Percentiles rank a stretch among this genome's conserved stretches.
Conservation (phyloP, 2,113 vertebrate genomes). For the Syrrhaptes paradoxus region DNA sequence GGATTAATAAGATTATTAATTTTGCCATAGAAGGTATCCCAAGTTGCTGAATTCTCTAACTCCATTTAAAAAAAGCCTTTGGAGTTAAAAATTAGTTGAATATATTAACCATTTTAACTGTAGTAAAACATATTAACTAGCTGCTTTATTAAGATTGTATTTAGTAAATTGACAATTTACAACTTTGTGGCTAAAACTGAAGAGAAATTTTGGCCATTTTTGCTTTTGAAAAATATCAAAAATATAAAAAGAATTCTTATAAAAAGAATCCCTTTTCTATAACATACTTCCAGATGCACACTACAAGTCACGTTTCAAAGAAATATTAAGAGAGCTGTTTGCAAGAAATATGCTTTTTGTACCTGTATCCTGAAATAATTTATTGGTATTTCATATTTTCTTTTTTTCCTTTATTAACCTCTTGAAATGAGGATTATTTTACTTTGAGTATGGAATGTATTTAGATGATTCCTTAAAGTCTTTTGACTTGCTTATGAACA, state of each 20-base stretch:
- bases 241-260: not conserved
- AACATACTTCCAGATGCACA: not conserved
- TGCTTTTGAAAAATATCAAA: not conserved
- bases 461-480: rapidly evolving
- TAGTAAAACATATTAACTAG: not conserved
- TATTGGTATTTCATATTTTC: not conserved
- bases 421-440: not conserved
- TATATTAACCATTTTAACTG: not conserved
- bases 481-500: not conserved
- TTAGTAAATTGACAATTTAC: not conserved
- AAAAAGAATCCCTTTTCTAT: not conserved
- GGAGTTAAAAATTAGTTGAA: not conserved
- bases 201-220: not conserved
- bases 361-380: not conserved
- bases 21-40: not conserved
- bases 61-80: not conserved
- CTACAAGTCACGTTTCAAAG: not conserved
- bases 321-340: not conserved
- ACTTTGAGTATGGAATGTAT: not conserved
- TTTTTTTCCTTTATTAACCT: not conserved
- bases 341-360: not conserved
- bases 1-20: not conserved
- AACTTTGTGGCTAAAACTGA: not conserved
- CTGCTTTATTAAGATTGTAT: not conserved
- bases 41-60: not conserved